Conservation (phyloP, 2,113 vertebrate genomes). For the Zosterops japonicus region DNA sequence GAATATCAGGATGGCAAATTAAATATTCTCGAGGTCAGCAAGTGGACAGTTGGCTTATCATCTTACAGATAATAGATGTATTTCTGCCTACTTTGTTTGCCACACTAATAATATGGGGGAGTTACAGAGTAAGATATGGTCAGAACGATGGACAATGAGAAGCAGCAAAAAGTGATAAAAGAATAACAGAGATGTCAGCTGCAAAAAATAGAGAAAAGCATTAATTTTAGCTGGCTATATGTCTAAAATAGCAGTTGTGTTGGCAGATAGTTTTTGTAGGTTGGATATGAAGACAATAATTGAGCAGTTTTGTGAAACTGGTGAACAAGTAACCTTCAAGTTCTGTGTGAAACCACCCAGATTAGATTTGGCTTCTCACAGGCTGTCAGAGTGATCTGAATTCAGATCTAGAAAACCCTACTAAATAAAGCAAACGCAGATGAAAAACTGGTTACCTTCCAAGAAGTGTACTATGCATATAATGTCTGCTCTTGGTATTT, state of each 20-base stretch:
- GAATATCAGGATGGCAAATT: conserved; percentile 6
- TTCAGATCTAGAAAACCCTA: background rate
- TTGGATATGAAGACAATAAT: background rate
- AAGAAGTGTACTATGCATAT: background rate
- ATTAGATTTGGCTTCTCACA: background rate
- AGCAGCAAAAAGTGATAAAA: background rate
- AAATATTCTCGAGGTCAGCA: background rate
- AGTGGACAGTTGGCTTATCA: background rate
- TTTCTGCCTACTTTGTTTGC: background rate
- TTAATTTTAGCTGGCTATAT: background rate
- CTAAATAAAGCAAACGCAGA: background rate
- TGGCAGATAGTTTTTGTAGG: background rate
- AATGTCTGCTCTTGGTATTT: background rate
- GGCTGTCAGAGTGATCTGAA: background rate
- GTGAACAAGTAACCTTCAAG: background rate
- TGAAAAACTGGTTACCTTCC: background rate
- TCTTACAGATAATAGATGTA: background rate
- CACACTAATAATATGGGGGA: background rate
- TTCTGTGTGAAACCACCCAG: background rate
- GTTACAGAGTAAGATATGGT: background rate
- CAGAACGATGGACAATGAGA: background rate
- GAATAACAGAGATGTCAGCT: background rate
- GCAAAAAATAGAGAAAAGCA: background rate
- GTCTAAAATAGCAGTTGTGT: background rate
- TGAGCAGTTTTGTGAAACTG: background rate